Percentiles rank a stretch among this genome's conserved stretches.
phyloP scores from a whole-genome alignment of 1,140 invertebrate species.

The Pseudomyrmex sp. region DNA sequence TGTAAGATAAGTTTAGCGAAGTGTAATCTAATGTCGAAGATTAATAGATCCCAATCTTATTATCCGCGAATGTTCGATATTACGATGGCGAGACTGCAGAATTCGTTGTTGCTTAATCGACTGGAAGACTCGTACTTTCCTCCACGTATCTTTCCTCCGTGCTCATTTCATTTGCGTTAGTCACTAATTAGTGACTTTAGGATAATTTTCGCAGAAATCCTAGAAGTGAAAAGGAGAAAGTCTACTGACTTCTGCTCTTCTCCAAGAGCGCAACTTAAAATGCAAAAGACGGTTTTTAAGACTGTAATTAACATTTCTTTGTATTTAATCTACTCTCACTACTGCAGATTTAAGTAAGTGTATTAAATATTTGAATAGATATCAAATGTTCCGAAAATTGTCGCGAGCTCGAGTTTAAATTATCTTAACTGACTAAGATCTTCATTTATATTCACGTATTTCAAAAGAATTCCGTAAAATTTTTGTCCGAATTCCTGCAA shows the following conservation, averaged over 20 bases:
- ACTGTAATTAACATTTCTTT: slow-evolving; percentile 4
- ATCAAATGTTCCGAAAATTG: not conserved
- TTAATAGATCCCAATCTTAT: slow-evolving; percentile 25
- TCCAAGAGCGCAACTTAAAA: not conserved
- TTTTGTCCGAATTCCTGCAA: too few relatives aligned
- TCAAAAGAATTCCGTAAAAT: too few relatives aligned
- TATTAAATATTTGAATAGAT: not conserved
- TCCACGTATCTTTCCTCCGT: not conserved
- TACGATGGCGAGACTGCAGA: not conserved
- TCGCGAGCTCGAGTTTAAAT: too few relatives aligned
- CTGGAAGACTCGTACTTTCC: slow-evolving; percentile 3
- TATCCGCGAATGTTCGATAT: slow-evolving; percentile 4
- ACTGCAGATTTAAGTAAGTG: not conserved
- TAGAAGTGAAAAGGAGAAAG: not conserved
- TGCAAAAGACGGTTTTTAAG: not conserved
- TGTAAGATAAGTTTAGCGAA: slow-evolving; percentile 20
- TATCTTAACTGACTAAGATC: too few relatives aligned
- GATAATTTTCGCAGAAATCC: not conserved
- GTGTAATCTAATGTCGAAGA: slow-evolving; percentile 29
- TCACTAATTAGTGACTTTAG: not conserved
- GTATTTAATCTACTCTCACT: not conserved
- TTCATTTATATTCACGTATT: too few relatives aligned
- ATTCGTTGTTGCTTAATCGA: slow-evolving; percentile 18
- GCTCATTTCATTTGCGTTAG: slow-evolving; percentile 1
- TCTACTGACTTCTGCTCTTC: not conserved